Evolutionary conservation across 1,140 invertebrate species (phyloP).

Genomic region (Anastrepha obliqua): DNA sequence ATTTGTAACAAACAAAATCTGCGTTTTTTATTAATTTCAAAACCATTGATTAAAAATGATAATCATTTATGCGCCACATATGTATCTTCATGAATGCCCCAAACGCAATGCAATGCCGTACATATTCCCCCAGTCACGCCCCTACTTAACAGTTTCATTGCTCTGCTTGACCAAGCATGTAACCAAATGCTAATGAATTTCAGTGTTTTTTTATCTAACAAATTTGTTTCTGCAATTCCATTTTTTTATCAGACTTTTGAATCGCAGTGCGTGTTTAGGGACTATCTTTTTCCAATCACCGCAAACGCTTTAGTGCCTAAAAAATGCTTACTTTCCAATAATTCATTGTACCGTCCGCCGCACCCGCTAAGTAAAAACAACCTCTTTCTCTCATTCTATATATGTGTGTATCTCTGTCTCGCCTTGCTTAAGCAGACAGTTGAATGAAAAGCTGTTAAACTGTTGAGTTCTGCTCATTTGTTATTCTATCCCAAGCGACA

Average conservation of each 20-base stretch:
- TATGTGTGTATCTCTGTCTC: neutral
- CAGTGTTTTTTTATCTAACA: too few species aligned
- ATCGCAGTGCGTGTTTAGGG: too few species aligned
- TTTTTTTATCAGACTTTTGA: too few species aligned
- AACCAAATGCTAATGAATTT: too few species aligned
- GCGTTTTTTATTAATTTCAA: neutral
- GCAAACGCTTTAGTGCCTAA: too few species aligned
- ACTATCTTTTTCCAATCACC: too few species aligned
- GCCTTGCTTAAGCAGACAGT: neutral
- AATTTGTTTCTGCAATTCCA: too few species aligned
- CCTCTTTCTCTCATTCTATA: neutral
- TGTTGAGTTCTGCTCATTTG: slow-evolving; percentile 37
- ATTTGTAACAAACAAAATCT: neutral
- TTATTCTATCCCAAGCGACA: slow-evolving; percentile 36
- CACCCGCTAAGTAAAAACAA: neutral
- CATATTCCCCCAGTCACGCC: neutral
- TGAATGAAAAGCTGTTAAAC: slow-evolving; percentile 50
- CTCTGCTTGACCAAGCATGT: too few species aligned
- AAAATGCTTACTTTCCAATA: too few species aligned
- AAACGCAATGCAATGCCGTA: neutral
- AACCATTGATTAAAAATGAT: neutral
- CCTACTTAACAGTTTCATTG: neutral
- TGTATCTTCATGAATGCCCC: neutral
- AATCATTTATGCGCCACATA: slow-evolving; percentile 17
- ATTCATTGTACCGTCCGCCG: neutral